Evolutionary conservation across 2,113 vertebrate species (phyloP).

Genomic region (Menura novaehollandiae): DNA sequence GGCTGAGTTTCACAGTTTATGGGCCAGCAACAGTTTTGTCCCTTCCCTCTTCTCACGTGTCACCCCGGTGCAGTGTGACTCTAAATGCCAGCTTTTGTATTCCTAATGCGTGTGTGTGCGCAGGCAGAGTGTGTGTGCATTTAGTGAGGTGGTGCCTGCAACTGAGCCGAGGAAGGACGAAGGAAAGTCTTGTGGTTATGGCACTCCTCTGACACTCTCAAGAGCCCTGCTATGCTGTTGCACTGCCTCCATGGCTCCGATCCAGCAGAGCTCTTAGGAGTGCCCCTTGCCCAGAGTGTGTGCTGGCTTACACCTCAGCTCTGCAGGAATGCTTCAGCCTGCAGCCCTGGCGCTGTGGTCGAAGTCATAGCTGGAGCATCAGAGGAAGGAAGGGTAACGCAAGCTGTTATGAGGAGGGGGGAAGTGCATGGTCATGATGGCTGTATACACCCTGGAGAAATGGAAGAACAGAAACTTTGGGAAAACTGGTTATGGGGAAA

Average conservation of each 20-base stretch:
- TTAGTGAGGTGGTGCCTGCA: background rate
- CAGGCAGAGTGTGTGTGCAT: fast-evolving
- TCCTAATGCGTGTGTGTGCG: background rate
- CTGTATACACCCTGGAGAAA: background rate
- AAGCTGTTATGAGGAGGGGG: background rate
- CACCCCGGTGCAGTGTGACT: background rate
- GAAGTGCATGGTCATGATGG: fast-evolving
- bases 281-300: background rate
- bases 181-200: background rate
- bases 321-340: background rate
- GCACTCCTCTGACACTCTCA: background rate
- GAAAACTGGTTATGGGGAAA: background rate
- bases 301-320: background rate
- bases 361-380: background rate
- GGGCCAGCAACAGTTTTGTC: background rate
- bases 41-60: background rate
- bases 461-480: background rate
- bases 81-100: background rate
- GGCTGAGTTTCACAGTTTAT: background rate
- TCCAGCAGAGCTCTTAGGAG: background rate
- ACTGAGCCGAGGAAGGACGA: background rate
- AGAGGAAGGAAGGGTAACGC: background rate
- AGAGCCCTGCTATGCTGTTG: background rate
- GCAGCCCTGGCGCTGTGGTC: background rate
- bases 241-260: fast-evolving